These are phyloP conservation scores for Coregonus ussuriensis DNA, from an alignment of 2,797 vertebrate species.

Conservation along the genomic window DNA sequence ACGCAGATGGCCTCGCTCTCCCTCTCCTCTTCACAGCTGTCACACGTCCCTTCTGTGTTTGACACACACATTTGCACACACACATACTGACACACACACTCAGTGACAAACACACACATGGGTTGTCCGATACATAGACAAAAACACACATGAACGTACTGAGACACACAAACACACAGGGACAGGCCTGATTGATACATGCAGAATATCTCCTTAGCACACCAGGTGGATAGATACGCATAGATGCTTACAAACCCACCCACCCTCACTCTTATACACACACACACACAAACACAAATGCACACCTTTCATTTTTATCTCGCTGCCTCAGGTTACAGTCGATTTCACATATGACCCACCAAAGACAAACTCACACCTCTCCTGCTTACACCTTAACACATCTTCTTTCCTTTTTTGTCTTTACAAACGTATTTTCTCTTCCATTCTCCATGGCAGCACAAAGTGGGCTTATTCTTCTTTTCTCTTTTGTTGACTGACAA, in stretches of 20 bases:
- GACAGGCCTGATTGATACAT: constrained; percentile 7
- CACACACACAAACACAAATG: neutral
- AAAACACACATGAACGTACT: constrained; percentile 47
- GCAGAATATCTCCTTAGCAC: neutral
- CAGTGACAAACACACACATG: neutral
- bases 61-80: constrained; percentile 42
- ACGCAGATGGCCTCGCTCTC: constrained; percentile 83
- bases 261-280: constrained; percentile 7
- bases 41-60: constrained; percentile 63
- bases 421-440: constrained; percentile 46
- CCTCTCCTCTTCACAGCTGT: constrained; percentile 81
- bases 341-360: constrained; percentile 17
- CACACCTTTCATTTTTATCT: too few species aligned
- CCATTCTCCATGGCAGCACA: constrained; percentile 73
- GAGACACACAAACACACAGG: constrained; percentile 28
- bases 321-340: neutral
- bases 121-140: too few species aligned
- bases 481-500: constrained; percentile 72
- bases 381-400: constrained; percentile 52
- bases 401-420: constrained; percentile 25
- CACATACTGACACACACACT: too few species aligned
- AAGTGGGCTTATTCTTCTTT: constrained; percentile 71
- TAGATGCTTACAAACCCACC: constrained; percentile 18
- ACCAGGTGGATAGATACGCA: constrained; percentile 9
- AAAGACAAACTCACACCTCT: neutral